These are phyloP conservation scores for Luffia ferchaultella DNA, from an alignment of 2,888 invertebrate species.

Conservation along the genomic window DNA sequence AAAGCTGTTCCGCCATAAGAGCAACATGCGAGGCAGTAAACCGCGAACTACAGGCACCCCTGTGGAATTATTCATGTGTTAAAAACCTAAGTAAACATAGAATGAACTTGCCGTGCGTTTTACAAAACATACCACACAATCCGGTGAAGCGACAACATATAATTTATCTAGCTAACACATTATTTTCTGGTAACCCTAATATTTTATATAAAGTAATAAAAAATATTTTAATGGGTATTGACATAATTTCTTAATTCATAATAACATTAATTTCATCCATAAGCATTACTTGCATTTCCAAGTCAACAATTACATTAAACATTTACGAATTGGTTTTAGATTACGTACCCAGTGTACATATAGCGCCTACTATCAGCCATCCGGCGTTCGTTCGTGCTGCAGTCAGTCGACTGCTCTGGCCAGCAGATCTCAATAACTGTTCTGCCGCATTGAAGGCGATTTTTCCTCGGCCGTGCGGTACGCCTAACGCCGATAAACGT, in stretches of 20 bases:
- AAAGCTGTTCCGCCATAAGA: constrained; percentile 97
- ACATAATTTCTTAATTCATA: no score
- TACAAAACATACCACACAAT: no score
- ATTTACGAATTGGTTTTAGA: no score
- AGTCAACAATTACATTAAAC: no score
- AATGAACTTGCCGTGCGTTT: background rate
- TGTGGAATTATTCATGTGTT: constrained; percentile 23
- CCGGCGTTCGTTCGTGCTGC: constrained; percentile 96
- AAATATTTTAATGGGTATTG: no score
- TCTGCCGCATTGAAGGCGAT: constrained; percentile 97
- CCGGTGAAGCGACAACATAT: no score
- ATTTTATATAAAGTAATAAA: no score
- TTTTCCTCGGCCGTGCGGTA: constrained; percentile 97
- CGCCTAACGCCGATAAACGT: constrained; percentile 87
- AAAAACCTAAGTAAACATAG: background rate
- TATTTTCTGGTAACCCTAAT: no score
- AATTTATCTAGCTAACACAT: no score
- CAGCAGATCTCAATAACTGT: constrained; percentile 93
- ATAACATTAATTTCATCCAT: no score
- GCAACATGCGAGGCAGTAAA: constrained; percentile 89
- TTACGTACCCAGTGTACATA: constrained; percentile 87
- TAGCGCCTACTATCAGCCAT: constrained; percentile 96
- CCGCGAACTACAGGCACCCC: constrained; percentile 93
- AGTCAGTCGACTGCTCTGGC: constrained; percentile 94
- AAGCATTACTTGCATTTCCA: no score